These are phyloP conservation scores for Petaurus breviceps DNA, from an alignment of 2,113 vertebrate species.

Conservation along the genomic window DNA sequence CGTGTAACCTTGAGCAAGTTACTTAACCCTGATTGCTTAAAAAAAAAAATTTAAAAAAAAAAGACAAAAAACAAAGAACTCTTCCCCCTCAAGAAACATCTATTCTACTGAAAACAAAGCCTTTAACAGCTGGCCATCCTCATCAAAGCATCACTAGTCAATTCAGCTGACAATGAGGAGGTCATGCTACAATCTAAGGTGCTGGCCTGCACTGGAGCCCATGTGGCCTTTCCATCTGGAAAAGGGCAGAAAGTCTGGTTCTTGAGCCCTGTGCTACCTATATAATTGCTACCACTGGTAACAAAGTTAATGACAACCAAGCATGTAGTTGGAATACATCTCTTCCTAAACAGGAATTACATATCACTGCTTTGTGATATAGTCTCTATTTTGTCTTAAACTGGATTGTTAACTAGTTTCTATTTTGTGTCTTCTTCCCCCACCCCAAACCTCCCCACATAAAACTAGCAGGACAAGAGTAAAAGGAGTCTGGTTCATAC, in stretches of 20 bases:
- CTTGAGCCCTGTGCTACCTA: not conserved
- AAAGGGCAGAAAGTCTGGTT: not conserved
- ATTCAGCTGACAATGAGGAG: not conserved
- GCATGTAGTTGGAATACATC: not conserved
- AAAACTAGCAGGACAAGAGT: not conserved
- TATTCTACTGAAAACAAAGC: not conserved
- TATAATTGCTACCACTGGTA: not conserved
- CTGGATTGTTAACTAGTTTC: not conserved
- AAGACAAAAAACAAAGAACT: rapidly evolving
- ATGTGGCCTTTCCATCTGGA: not conserved
- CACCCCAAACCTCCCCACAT: not conserved
- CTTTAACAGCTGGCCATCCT: not conserved
- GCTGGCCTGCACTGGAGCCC: not conserved
- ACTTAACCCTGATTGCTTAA: too few species aligned
- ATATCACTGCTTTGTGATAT: not conserved
- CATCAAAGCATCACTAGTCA: not conserved
- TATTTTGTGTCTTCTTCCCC: not conserved
- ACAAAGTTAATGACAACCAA: not conserved
- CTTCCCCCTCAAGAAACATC: not conserved
- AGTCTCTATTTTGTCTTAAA: not conserved
- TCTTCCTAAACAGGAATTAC: not conserved
- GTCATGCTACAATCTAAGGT: not conserved
- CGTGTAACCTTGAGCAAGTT: too few species aligned
- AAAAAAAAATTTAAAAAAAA: too few species aligned
- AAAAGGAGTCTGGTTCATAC: not conserved